Conservation (phyloP, 1,140 invertebrate genomes). For the Drosophila obscura region DNA sequence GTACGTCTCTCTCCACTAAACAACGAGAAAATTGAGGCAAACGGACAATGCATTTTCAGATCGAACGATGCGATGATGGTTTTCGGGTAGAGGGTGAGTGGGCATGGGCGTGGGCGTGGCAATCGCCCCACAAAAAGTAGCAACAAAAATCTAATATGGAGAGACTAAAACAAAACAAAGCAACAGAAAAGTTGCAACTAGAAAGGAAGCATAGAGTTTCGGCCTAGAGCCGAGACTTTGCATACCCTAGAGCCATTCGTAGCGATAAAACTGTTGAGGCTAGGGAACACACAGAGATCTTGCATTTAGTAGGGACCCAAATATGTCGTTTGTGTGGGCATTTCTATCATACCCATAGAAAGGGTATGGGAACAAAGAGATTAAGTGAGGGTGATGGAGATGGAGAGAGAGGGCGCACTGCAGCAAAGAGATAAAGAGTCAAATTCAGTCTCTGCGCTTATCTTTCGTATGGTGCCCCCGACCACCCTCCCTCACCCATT, state of each 20-base stretch:
- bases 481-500: no score
- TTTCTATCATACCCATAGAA: not conserved
- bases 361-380: not conserved
- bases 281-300: no score
- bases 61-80: slow-evolving; percentile 3
- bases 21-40: slow-evolving; percentile 16
- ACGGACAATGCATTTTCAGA: slow-evolving; percentile 50
- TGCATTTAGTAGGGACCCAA: no score
- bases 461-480: not conserved
- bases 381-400: not conserved
- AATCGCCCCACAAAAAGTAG: slow-evolving; percentile 16
- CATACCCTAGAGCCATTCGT: no score
- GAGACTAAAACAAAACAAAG: not conserved
- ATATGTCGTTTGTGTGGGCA: no score
- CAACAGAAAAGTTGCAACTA: not conserved
- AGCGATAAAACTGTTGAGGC: no score
- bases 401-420: not conserved
- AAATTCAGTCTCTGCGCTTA: not conserved
- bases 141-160: not conserved
- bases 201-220: not conserved
- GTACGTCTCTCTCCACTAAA: slow-evolving; percentile 42
- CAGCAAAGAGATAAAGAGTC: slow-evolving; percentile 1
- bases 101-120: slow-evolving; percentile 43
- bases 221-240: no score
- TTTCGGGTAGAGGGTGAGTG: not conserved